A percentile compares a stretch with the other conserved stretches of the same genome.
These are phyloP conservation scores for Hydra vulgaris DNA, from an alignment of 30 jellyfish, hydroid and myxozoan genomes.

Conservation along the genomic window DNA sequence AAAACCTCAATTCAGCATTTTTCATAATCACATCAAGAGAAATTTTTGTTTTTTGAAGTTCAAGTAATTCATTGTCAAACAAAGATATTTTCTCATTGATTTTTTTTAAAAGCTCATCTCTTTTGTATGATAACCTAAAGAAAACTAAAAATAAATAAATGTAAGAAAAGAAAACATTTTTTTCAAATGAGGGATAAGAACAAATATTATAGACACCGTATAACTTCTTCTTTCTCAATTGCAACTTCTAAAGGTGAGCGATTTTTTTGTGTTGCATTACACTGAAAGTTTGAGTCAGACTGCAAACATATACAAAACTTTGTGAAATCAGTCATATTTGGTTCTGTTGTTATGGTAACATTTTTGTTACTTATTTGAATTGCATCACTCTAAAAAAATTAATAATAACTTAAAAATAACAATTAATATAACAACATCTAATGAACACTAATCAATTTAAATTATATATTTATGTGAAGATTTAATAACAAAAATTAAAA, in stretches of 20 bases:
- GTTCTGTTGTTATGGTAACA: not conserved
- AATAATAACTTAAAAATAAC: no score
- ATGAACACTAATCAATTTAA: no score
- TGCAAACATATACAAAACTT: not conserved
- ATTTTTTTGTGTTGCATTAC: conserved; percentile 60
- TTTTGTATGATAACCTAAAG: conserved; percentile 38
- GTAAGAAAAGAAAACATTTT: not conserved
- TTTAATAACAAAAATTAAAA: no score
- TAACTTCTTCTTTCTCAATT: conserved; percentile 44
- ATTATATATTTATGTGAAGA: no score
- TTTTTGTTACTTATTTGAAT: no score
- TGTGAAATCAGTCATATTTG: not conserved
- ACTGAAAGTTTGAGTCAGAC: conserved; percentile 45
- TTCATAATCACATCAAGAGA: conserved; percentile 67
- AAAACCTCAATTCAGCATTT: conserved; percentile 83
- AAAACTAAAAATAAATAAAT: not conserved
- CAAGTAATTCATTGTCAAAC: conserved; percentile 64
- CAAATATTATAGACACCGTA: no score
- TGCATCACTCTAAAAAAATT: not conserved
- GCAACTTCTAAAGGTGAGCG: conserved; percentile 47
- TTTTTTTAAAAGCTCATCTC: conserved; percentile 51
- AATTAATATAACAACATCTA: no score
- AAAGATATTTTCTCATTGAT: conserved; percentile 26
- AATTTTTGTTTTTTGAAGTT: conserved; percentile 59
- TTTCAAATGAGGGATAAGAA: no score